phyloP scores from a whole-genome alignment of 2,797 vertebrate genomes.

The Melanotaenia pygmaea region DNA sequence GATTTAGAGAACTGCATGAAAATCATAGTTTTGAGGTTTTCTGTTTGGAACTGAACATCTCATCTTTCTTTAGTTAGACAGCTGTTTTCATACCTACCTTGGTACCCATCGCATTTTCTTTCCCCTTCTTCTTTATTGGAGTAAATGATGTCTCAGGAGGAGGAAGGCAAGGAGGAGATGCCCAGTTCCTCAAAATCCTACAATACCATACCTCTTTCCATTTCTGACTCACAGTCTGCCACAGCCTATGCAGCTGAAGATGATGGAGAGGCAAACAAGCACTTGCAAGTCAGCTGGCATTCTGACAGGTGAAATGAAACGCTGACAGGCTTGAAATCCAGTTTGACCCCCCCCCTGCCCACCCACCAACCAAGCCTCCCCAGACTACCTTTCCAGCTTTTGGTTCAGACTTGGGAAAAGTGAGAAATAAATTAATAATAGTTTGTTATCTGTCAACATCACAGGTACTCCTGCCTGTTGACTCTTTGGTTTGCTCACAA shows the following conservation, averaged over 20 bases:
- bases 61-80: conserved; percentile 30
- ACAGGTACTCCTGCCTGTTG: conserved; percentile 69
- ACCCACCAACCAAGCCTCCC: conserved; percentile 55
- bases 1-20: conserved; percentile 16
- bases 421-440: conserved; percentile 94
- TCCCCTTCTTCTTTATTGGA: conserved; percentile 55
- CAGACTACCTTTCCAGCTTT: conserved; percentile 75
- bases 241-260: conserved; percentile 83
- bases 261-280: conserved; percentile 88
- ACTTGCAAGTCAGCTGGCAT: conserved; percentile 89
- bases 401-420: conserved; percentile 85
- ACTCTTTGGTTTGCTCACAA: conserved; percentile 67
- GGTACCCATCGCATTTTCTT: conserved; percentile 24
- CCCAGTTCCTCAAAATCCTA: conserved; percentile 45
- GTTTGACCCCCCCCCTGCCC: conserved; percentile 68
- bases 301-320: conserved; percentile 90
- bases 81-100: conserved; percentile 7
- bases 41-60: conserved; percentile 12
- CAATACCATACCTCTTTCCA: conserved; percentile 31
- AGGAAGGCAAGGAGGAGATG: conserved; percentile 38
- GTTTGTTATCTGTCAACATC: conserved; percentile 86
- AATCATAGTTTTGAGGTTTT: conserved; percentile 7
- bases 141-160: conserved; percentile 78
- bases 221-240: conserved; percentile 75
- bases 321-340: conserved; percentile 88